Conservation (phyloP, 2,797 vertebrate genomes). For the Amazona finschi region DNA sequence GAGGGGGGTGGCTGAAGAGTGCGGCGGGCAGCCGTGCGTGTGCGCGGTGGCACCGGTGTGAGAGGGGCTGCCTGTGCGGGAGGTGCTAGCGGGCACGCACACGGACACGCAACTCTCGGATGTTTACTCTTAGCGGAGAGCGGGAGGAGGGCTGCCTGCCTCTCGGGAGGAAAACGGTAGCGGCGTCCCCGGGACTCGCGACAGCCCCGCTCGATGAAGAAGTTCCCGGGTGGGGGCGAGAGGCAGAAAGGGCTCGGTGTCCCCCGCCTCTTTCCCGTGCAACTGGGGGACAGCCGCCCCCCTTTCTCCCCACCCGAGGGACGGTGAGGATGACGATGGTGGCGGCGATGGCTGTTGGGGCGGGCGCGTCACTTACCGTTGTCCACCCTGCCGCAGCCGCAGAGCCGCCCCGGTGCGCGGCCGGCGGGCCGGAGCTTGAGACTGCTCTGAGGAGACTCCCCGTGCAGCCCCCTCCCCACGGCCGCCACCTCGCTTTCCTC, state of each 20-base stretch:
- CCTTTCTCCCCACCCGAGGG: background rate
- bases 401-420: constrained; percentile 22
- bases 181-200: background rate
- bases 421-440: background rate
- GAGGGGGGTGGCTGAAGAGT: background rate
- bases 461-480: background rate
- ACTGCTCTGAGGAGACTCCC: background rate
- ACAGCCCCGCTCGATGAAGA: constrained; percentile 15
- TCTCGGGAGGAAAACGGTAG: background rate
- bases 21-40: background rate
- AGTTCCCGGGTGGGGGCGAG: background rate
- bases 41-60: background rate
- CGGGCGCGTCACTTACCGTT: constrained; percentile 41
- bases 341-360: constrained; percentile 37
- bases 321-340: background rate
- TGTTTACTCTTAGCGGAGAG: background rate
- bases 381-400: background rate
- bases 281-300: background rate
- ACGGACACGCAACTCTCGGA: background rate
- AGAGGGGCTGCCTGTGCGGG: background rate
- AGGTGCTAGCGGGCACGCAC: background rate
- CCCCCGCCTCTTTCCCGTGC: background rate
- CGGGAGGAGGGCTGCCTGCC: background rate
- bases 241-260: background rate
- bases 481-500: background rate